A percentile compares a stretch with the other conserved stretches of the same genome.
phyloP scores from a whole-genome alignment of 2,113 vertebrate genomes.

The Indicator maculatus region DNA sequence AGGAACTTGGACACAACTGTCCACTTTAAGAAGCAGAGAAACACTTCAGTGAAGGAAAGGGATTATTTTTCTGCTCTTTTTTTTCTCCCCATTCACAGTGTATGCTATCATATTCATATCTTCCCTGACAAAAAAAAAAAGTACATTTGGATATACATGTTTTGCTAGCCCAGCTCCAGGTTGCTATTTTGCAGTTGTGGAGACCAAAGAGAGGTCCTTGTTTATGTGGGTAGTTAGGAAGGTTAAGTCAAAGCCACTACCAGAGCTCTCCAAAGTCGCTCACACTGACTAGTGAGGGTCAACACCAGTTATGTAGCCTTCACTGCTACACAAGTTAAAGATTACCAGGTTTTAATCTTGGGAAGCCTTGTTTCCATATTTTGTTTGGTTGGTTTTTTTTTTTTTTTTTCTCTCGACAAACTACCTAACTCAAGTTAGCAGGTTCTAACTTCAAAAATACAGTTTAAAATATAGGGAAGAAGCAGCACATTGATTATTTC shows the following conservation, averaged over 20 bases:
- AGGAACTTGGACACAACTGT: neutral
- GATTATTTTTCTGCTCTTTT: neutral
- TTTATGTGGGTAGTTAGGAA: neutral
- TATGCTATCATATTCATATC: neutral
- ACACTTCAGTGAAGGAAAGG: neutral
- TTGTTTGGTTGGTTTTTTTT: neutral
- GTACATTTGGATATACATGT: neutral
- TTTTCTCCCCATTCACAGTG: neutral
- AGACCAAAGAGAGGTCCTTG: neutral
- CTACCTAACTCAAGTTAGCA: neutral
- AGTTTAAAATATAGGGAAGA: neutral
- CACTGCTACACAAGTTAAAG: slow-evolving; percentile 3
- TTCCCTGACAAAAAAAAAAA: neutral
- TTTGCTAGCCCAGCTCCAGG: neutral
- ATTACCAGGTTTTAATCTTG: slow-evolving; percentile 1
- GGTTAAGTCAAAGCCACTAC: neutral
- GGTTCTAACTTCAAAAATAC: neutral
- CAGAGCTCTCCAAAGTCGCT: neutral
- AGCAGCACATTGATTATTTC: neutral
- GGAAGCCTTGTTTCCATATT: neutral
- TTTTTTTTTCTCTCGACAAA: neutral
- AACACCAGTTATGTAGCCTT: neutral
- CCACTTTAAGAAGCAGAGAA: neutral
- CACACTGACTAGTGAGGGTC: neutral
- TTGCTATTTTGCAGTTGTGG: neutral